Base-by-base conservation (phyloP, 2,888 invertebrate genomes). In the Metacarcinus magister region DNA sequence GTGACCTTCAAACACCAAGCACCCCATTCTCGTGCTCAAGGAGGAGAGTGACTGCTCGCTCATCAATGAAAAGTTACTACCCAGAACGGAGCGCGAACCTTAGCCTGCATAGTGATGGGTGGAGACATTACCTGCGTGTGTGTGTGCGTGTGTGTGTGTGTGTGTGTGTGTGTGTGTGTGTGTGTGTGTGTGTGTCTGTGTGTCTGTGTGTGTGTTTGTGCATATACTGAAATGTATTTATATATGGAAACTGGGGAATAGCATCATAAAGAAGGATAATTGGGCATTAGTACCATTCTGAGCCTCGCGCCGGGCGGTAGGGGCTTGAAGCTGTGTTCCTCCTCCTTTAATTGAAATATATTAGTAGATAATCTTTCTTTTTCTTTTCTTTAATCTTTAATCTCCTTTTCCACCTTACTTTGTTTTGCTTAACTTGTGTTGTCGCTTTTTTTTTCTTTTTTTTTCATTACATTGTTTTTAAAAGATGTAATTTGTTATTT, bases 121-220 rank as follows among this genome's bases (percentile, higher is more conserved):
- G n/a, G n/a, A n/a, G n/a, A n/a, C n/a, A n/a, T n/a, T 91, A 28
- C 23, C 2, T 92, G 8, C 60, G 54, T 92, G 10, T 48, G 54
- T 28, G 10, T 92, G 32, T 92, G 7, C 60, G 32, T 92, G 7
- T 93, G 19, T 93, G 32, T 54, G 60, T 93, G 60, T 93, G 60
- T 93, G 60, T 60, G 39, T 93, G 60, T 60, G 60, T 60, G 60
- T 60, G 60, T 60, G 60, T 60, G 60, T 28, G 54, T 28, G 92
- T 60, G 60, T 60, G 92, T 60, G 60, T 93, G 92, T 93, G 92
- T 60, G 92, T 93, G 92, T 93, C 39, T 93, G 60, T 60, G 60
- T 93, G 92, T 60, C 60, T 93, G 92, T 93, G 92, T 93, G 92
- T 93, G 92, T 93, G 60, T 93, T 28, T 60, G 92, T 92, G 60